Evolutionary conservation across 2,113 vertebrate species (phyloP), one percentile per base, ranked within the genome.

Genomic region (Vidua macroura): DNA sequence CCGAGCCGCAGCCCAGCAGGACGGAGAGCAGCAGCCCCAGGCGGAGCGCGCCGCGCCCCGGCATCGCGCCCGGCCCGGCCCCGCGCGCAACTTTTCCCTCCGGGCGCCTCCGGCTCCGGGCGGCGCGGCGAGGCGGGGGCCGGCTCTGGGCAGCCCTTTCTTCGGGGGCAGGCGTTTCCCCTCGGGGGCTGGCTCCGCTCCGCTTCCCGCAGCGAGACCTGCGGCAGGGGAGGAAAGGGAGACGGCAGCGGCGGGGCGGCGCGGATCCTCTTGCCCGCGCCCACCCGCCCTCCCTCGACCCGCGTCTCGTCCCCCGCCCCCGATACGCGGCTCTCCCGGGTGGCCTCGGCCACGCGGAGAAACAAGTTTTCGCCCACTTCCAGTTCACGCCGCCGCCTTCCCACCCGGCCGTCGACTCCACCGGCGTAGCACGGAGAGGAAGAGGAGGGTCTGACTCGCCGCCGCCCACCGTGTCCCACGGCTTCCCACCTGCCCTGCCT

Each of bases 1-100:
- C 91, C 69, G 64, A 96, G 70, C 96, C 91, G 94, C 97, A 96
- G 91, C 96, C 81, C 68, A 96, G 84, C 55, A 98, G 87, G 58
- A 96, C 69, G 82, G 10, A 80, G 84, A 95, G 48, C 92, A 90
- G 39, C 88, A 89, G 93, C 75, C 97, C 93, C 46, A 97, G 75
- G 83, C 74, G 83, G n/a, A 88, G 95, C 64, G 90, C 95, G 59
- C 93, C 97, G 78, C 94, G 48, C 31, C 81, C 83, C 95, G 69
- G 75, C 95, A 96, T 96, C 82, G 88, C 82, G 85, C 84, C 92
- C 80, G 60, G 59, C 31, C 62, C 93, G 58, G 81, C 81, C 49
- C 68, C 59, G 58, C 31, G 7, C 63, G 2, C 35, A 91, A 93
- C 95, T 89, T 92, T 86, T 56, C 55, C 46, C 86, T 72, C 16